Conservation (phyloP, 2,113 vertebrate species). For the Aythya baeri region DNA sequence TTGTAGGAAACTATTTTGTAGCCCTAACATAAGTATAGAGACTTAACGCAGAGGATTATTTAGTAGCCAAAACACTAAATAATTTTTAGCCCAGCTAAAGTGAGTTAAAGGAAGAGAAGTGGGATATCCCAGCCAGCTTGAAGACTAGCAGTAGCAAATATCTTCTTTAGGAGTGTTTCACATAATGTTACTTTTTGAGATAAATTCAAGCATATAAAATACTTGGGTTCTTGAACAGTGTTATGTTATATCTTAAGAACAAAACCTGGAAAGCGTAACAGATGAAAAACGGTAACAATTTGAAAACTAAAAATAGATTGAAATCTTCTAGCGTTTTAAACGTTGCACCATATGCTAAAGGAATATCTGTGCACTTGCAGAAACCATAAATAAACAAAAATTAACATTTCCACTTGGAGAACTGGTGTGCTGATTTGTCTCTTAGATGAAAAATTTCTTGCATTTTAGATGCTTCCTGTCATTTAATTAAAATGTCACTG, state of each 20-base stretch:
- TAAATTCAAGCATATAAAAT: not conserved
- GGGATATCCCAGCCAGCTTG: not conserved
- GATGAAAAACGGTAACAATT: not conserved
- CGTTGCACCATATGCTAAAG: not conserved
- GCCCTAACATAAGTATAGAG: not conserved
- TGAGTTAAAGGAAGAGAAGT: not conserved
- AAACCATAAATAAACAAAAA: constrained; percentile 10
- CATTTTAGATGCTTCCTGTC: not conserved
- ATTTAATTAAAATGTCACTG: constrained; percentile 7
- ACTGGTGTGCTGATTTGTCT: not conserved
- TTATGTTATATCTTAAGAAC: not conserved
- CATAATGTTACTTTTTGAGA: not conserved
- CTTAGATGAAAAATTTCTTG: not conserved
- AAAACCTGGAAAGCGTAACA: not conserved
- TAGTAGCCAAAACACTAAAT: not conserved
- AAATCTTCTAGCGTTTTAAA: not conserved
- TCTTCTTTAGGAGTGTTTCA: not conserved
- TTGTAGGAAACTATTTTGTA: not conserved
- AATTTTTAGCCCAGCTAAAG: not conserved
- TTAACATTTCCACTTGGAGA: not conserved
- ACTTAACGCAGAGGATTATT: not conserved
- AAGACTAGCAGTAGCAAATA: not conserved
- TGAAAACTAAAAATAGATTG: constrained; percentile 18
- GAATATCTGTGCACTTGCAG: not conserved
- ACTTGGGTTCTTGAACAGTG: not conserved